Evolutionary conservation across 2,797 vertebrate genomes (phyloP).

Genomic region (Phalloptychus januarius): DNA sequence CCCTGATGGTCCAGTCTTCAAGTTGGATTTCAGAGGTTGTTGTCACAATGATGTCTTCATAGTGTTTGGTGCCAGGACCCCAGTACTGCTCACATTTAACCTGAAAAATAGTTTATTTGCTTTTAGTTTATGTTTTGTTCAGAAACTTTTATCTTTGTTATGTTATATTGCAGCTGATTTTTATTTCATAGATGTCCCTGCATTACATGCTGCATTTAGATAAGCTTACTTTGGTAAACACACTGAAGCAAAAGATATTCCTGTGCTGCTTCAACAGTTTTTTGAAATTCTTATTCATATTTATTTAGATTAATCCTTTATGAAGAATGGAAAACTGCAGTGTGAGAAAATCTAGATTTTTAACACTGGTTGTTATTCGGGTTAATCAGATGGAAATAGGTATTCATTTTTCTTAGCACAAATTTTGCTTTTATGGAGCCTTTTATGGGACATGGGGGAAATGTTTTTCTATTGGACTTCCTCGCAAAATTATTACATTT

Average conservation of each 20-base stretch:
- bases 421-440: no score
- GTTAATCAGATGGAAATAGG: not conserved
- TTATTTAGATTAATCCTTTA: not conserved
- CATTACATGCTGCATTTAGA: not conserved
- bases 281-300: not conserved
- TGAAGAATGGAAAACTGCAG: not conserved
- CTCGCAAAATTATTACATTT: not conserved
- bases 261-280: not conserved
- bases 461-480: no score
- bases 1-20: slow-evolving; percentile 95
- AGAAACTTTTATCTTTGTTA: not conserved
- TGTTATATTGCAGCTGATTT: not conserved
- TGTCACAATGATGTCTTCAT: slow-evolving; percentile 84
- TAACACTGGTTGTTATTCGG: not conserved
- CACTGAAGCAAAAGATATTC: not conserved
- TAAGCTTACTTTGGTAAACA: not conserved
- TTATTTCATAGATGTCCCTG: not conserved
- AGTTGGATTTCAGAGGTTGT: slow-evolving; percentile 84
- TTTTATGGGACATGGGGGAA: no score
- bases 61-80: slow-evolving; percentile 82
- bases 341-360: not conserved
- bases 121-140: not conserved
- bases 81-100: slow-evolving; percentile 97
- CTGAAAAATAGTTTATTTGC: slow-evolving; percentile 51
- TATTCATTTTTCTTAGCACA: not conserved